A percentile compares a stretch with the other conserved stretches of the same genome.
phyloP scores from a whole-genome alignment of 1,140 invertebrate genomes.

The Neodiprion lecontei region DNA sequence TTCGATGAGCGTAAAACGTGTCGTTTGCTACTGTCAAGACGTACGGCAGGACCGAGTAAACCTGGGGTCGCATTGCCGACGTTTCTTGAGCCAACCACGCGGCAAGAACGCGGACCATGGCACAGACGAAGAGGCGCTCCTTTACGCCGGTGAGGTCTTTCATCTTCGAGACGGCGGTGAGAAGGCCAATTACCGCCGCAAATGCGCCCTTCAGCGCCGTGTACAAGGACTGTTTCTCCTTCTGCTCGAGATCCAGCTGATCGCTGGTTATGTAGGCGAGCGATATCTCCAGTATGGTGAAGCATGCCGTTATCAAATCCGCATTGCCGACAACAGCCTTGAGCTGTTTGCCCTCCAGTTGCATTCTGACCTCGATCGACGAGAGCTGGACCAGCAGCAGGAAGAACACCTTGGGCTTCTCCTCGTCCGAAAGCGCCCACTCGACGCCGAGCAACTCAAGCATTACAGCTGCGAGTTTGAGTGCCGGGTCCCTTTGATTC shows the following conservation, averaged over 20 bases:
- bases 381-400: constrained; percentile 84
- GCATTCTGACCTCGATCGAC: constrained; percentile 92
- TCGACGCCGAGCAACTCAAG: constrained; percentile 84
- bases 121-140: constrained; percentile 81
- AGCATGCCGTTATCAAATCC: constrained; percentile 83
- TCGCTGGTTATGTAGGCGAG: constrained; percentile 83
- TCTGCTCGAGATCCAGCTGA: constrained; percentile 83
- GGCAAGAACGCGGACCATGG: constrained; percentile 81
- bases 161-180: constrained; percentile 77
- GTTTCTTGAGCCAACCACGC: constrained; percentile 93
- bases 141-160: constrained; percentile 69
- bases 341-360: constrained; percentile 84
- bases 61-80: constrained; percentile 83
- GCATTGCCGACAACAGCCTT: constrained; percentile 78
- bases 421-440: constrained; percentile 80
- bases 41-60: constrained; percentile 80
- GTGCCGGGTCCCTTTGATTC: constrained; percentile 84
- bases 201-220: constrained; percentile 91
- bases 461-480: constrained; percentile 81
- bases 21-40: constrained; percentile 82
- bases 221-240: constrained; percentile 89
- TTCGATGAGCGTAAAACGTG: constrained; percentile 76
- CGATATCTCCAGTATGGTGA: constrained; percentile 81
- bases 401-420: constrained; percentile 82
- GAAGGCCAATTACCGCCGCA: constrained; percentile 77